Evolutionary conservation across 53 echinoderm and acorn worm species (phyloP).

Genomic region (Antedon mediterranea): DNA sequence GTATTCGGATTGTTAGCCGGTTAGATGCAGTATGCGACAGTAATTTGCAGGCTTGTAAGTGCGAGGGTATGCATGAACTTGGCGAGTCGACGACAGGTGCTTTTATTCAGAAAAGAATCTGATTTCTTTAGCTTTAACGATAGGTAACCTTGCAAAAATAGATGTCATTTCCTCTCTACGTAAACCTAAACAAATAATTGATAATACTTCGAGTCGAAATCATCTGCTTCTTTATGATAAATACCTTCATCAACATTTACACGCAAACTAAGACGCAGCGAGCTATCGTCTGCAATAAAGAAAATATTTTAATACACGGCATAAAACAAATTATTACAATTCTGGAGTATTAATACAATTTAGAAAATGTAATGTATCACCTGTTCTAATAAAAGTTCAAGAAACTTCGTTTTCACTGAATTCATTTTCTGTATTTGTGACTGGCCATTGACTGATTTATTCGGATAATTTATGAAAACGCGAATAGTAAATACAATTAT

Average conservation of each 20-base stretch:
- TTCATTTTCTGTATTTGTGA: too few relatives aligned
- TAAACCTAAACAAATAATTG: not conserved
- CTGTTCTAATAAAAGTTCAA: too few relatives aligned
- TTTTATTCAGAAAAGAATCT: not conserved
- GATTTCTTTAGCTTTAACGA: not conserved
- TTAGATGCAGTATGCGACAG: not conserved
- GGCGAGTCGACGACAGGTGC: not conserved
- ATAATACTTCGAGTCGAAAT: not conserved
- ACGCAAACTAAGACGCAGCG: not conserved
- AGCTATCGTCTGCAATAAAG: too few relatives aligned
- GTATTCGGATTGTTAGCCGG: not conserved
- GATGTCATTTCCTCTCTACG: not conserved
- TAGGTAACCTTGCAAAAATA: not conserved
- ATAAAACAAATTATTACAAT: too few relatives aligned
- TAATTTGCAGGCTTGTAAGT: not conserved
- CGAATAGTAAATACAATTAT: too few relatives aligned
- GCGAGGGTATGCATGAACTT: not conserved
- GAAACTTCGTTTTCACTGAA: too few relatives aligned
- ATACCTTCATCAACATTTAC: not conserved
- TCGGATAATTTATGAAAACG: too few relatives aligned
- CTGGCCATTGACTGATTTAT: too few relatives aligned
- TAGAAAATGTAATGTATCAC: too few relatives aligned
- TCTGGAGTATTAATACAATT: too few relatives aligned
- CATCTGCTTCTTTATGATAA: not conserved
- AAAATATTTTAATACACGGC: too few relatives aligned